Percentiles rank a stretch among this genome's conserved stretches.
Evolutionary conservation across 2,113 vertebrate genomes (phyloP).

Genomic region (Erpornis zantholeuca): DNA sequence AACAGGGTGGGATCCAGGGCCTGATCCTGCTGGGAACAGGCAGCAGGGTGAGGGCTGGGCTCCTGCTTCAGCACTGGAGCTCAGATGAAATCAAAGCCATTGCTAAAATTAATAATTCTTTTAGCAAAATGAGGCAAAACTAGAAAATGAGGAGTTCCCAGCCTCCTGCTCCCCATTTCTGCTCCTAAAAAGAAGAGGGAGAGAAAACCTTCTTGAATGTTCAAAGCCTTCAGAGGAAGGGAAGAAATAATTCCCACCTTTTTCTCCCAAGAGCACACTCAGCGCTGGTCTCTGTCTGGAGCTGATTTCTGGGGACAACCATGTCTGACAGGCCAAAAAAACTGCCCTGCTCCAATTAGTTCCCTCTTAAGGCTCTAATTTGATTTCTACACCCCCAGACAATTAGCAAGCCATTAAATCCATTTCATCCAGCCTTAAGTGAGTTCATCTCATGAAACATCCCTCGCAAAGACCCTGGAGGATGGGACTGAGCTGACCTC

Average conservation of each 20-base stretch:
- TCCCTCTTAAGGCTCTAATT: background rate
- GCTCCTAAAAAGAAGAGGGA: background rate
- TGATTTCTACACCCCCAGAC: background rate
- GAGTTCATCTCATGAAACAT: background rate
- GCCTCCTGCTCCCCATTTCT: background rate
- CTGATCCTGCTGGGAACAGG: background rate
- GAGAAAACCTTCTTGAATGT: background rate
- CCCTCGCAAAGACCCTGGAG: background rate
- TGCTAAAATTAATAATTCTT: background rate
- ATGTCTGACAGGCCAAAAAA: background rate
- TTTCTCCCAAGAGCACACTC: background rate
- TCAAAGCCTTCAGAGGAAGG: background rate
- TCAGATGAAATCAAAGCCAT: accelerated
- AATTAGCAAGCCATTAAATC: background rate
- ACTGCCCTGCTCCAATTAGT: background rate
- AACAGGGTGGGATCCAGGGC: background rate
- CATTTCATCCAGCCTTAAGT: background rate
- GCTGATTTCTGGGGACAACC: background rate
- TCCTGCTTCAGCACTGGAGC: background rate
- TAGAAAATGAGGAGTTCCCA: background rate
- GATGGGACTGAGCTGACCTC: accelerated
- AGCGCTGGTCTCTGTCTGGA: background rate
- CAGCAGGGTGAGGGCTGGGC: background rate
- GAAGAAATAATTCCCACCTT: background rate
- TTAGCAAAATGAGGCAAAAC: background rate